Evolutionary conservation across 1,140 invertebrate species (phyloP).

Genomic region (Atta colombica): DNA sequence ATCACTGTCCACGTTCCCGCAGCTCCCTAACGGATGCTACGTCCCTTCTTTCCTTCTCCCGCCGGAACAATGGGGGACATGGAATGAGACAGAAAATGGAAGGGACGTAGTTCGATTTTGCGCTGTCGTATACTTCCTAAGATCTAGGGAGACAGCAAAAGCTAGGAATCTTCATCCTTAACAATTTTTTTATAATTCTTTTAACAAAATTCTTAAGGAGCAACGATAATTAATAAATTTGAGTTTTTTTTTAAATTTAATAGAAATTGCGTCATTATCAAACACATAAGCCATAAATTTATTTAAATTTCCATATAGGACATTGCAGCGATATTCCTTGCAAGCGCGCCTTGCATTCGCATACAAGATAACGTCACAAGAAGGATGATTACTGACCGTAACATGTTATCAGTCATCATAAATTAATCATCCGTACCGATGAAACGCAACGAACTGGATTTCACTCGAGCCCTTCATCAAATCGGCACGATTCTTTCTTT

Average conservation of each 20-base stretch:
- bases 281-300: not conserved
- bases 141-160: not conserved
- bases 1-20: slow-evolving; percentile 83
- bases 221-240: not conserved
- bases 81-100: slow-evolving; percentile 50
- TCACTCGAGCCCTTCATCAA: slow-evolving; percentile 6
- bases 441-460: slow-evolving; percentile 20
- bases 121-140: slow-evolving; percentile 53
- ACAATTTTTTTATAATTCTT: slow-evolving; percentile 2
- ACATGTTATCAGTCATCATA: slow-evolving; percentile 47
- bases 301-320: slow-evolving; percentile 10
- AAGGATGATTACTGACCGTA: slow-evolving; percentile 57
- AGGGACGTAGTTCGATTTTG: slow-evolving; percentile 54
- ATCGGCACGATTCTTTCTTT: slow-evolving; percentile 19
- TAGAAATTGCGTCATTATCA: not conserved
- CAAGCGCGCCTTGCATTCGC: slow-evolving; percentile 41
- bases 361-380: slow-evolving; percentile 60
- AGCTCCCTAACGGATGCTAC: slow-evolving; percentile 60
- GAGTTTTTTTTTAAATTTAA: not conserved
- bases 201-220: not conserved
- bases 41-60: slow-evolving; percentile 52
- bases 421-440: slow-evolving; percentile 53
- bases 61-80: slow-evolving; percentile 31
- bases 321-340: slow-evolving; percentile 23
- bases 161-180: not conserved